Evolutionary conservation across 2,797 vertebrate genomes (phyloP).

Genomic region (Cynodonichthys magdalenae): DNA sequence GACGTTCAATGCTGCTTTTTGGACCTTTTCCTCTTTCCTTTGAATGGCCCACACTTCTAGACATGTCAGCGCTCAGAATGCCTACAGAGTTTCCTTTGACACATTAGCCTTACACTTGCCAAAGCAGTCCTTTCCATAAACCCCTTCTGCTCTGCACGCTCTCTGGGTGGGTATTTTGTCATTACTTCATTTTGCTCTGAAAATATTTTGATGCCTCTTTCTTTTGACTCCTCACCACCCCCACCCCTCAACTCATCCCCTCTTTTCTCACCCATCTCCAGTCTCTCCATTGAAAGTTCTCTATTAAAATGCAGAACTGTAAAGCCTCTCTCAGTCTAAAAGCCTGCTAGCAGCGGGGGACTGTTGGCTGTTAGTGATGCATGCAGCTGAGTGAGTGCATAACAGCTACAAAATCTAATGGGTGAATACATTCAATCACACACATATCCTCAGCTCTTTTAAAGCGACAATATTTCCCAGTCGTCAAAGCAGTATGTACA

Average conservation of each 20-base stretch:
- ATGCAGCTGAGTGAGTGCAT: slow-evolving; percentile 81
- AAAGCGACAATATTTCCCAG: slow-evolving; percentile 71
- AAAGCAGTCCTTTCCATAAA: slow-evolving; percentile 67
- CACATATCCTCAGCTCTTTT: slow-evolving; percentile 71
- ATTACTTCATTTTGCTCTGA: slow-evolving; percentile 77
- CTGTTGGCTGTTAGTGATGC: slow-evolving; percentile 80
- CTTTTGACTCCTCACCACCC: slow-evolving; percentile 41
- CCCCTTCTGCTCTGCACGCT: slow-evolving; percentile 67
- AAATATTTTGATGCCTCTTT: slow-evolving; percentile 82
- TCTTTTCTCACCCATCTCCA: slow-evolving; percentile 60
- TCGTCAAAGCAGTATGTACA: slow-evolving; percentile 59
- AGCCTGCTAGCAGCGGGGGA: slow-evolving; percentile 79
- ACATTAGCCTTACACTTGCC: slow-evolving; percentile 68
- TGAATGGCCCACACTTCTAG: slow-evolving; percentile 70
- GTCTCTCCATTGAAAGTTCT: slow-evolving; percentile 77
- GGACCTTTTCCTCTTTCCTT: slow-evolving; percentile 67
- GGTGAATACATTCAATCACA: slow-evolving; percentile 80
- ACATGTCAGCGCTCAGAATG: slow-evolving; percentile 69
- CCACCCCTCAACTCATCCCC: slow-evolving; percentile 36
- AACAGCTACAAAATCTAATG: slow-evolving; percentile 80
- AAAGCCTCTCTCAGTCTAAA: slow-evolving; percentile 78
- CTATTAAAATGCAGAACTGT: slow-evolving; percentile 82
- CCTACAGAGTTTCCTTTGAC: slow-evolving; percentile 74
- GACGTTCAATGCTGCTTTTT: slow-evolving; percentile 75
- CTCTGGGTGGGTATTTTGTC: slow-evolving; percentile 79